These are phyloP conservation scores for Peromyscus melanophrys DNA, from an alignment of 2,797 vertebrate species.

Conservation along the genomic window DNA sequence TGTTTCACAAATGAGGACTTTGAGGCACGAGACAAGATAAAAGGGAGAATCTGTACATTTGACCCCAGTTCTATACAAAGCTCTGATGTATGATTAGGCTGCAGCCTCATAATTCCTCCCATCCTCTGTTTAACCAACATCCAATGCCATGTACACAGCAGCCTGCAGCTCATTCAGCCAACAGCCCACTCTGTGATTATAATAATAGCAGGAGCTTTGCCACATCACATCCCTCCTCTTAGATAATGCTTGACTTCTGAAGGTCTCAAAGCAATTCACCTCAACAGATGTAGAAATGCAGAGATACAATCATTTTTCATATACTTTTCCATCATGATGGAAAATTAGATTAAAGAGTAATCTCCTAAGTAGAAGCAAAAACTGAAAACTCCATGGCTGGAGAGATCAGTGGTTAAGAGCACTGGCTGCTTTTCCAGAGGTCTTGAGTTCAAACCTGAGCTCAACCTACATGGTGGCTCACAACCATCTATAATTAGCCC, in stretches of 20 bases:
- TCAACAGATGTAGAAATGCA: background rate
- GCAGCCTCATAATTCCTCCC: background rate
- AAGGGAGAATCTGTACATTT: background rate
- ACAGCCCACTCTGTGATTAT: background rate
- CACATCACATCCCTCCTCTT: background rate
- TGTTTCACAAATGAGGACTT: background rate
- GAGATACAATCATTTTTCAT: slow-evolving; percentile 9
- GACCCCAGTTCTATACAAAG: background rate
- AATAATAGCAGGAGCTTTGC: slow-evolving; percentile 30
- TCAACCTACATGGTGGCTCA: background rate
- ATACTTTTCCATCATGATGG: background rate
- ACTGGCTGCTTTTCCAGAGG: background rate
- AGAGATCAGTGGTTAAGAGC: background rate
- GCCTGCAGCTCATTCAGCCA: background rate
- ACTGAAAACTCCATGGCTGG: background rate
- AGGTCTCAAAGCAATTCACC: background rate
- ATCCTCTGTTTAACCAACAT: background rate
- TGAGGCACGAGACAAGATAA: background rate
- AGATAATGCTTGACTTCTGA: slow-evolving; percentile 29
- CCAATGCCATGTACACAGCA: background rate
- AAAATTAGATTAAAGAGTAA: background rate
- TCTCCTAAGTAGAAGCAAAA: slow-evolving; percentile 26
- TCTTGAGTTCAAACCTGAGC: background rate
- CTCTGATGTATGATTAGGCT: background rate
- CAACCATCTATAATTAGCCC: background rate